Percentiles rank a stretch among this genome's conserved stretches.
These are phyloP conservation scores for Apis cerana DNA, from an alignment of 1,140 invertebrate species.

Conservation along the genomic window DNA sequence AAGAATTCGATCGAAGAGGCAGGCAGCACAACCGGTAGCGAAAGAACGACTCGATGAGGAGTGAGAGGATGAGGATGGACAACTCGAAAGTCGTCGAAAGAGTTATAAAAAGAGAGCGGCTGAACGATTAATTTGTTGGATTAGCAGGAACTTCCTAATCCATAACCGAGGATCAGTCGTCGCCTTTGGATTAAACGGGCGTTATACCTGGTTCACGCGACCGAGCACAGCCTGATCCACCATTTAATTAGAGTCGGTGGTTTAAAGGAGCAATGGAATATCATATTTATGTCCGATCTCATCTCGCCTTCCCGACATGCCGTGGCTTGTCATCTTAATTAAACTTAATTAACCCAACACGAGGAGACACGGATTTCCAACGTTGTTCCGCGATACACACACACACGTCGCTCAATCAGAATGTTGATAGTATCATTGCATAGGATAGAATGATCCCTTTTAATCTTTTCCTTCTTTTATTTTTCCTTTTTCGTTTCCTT, in stretches of 20 bases:
- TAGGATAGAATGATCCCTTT: not conserved
- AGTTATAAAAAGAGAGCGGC: slow-evolving; percentile 31
- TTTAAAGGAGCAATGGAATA: slow-evolving; percentile 54
- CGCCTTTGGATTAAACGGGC: slow-evolving; percentile 54
- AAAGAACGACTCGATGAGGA: not conserved
- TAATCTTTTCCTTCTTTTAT: not conserved
- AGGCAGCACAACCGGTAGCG: not conserved
- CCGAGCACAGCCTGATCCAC: slow-evolving; percentile 38
- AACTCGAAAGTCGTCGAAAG: slow-evolving; percentile 17
- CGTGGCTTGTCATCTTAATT: slow-evolving; percentile 42
- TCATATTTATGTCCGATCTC: slow-evolving; percentile 54
- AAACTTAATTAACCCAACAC: slow-evolving; percentile 57
- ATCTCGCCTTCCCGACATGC: slow-evolving; percentile 30
- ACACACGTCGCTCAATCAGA: slow-evolving; percentile 1
- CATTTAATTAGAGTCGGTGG: slow-evolving; percentile 39
- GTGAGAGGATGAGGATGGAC: slow-evolving; percentile 11
- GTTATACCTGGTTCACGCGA: slow-evolving; percentile 53
- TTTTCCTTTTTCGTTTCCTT: not conserved
- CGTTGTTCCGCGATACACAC: not conserved
- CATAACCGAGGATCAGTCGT: slow-evolving; percentile 55
- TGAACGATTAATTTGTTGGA: slow-evolving; percentile 61
- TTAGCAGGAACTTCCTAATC: slow-evolving; percentile 58
- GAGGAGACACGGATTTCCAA: slow-evolving; percentile 23
- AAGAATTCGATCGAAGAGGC: not conserved
- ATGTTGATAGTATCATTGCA: not conserved